Conservation (phyloP, 2,888 invertebrate genomes). For the Margaritifera margaritifera region DNA sequence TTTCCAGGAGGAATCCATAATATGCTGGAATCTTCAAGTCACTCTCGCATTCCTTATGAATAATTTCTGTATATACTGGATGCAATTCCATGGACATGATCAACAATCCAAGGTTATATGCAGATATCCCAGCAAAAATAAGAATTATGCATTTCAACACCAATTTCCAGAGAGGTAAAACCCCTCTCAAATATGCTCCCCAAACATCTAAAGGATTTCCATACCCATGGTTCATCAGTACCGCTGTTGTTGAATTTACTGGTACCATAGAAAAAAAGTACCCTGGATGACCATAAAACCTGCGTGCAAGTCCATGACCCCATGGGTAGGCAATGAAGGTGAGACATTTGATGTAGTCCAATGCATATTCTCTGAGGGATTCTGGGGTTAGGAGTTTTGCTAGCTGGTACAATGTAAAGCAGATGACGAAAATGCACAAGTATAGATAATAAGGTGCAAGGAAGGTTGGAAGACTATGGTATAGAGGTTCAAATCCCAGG, state of each 20-base stretch:
- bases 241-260: constrained; percentile 25
- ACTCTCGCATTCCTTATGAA: constrained; percentile 36
- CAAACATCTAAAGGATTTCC: constrained; percentile 42
- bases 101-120: constrained; percentile 40
- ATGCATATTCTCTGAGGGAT: constrained; percentile 26
- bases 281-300: constrained; percentile 40
- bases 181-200: constrained; percentile 30
- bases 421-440: constrained; percentile 31
- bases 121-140: constrained; percentile 39
- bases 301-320: constrained; percentile 48
- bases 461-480: constrained; percentile 30
- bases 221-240: constrained; percentile 32
- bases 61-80: constrained; percentile 26
- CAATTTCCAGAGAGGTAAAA: constrained; percentile 32
- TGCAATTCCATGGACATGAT: constrained; percentile 42
- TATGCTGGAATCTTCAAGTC: constrained; percentile 45
- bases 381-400: constrained; percentile 37
- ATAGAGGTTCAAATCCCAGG: constrained; percentile 18
- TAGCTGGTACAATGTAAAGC: constrained; percentile 32
- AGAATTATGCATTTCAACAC: constrained; percentile 31
- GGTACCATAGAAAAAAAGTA: constrained; percentile 42
- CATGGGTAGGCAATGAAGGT: constrained; percentile 47
- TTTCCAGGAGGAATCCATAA: constrained; percentile 51
- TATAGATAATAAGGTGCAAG: constrained; percentile 37
- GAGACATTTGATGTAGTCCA: constrained; percentile 51